Evolutionary conservation across 2,113 vertebrate genomes (phyloP).

Genomic region (Columba livia): DNA sequence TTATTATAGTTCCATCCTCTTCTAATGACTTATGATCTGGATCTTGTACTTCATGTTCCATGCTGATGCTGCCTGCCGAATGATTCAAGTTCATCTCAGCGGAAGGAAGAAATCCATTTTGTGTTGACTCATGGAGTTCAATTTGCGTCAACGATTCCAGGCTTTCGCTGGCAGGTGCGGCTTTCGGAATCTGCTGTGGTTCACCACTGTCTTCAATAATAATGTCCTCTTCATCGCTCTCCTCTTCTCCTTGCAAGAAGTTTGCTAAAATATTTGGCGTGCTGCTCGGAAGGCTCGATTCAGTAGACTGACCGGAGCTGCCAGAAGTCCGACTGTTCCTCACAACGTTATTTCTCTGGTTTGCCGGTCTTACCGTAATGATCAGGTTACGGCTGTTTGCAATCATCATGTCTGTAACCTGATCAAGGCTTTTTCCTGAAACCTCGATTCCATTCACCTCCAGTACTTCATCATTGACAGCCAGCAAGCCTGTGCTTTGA

Average conservation of each 20-base stretch:
- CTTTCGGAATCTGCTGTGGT: slow-evolving; percentile 76
- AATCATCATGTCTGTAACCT: slow-evolving; percentile 99
- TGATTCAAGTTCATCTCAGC: slow-evolving; percentile 70
- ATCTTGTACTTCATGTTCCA: slow-evolving; percentile 67
- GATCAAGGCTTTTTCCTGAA: slow-evolving; percentile 93
- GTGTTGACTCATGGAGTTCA: slow-evolving; percentile 82
- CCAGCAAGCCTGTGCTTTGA: slow-evolving; percentile 93
- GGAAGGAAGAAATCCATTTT: slow-evolving; percentile 83
- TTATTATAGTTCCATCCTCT: slow-evolving; percentile 96
- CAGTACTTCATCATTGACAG: slow-evolving; percentile 95
- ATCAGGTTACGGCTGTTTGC: slow-evolving; percentile 98
- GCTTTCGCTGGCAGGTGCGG: slow-evolving; percentile 70
- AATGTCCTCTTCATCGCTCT: slow-evolving; percentile 93
- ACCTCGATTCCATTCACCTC: slow-evolving; percentile 98
- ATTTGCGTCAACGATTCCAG: slow-evolving; percentile 81
- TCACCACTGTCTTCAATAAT: slow-evolving; percentile 85
- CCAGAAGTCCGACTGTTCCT: slow-evolving; percentile 88
- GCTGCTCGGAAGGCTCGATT: slow-evolving; percentile 85
- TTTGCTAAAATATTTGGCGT: slow-evolving; percentile 79
- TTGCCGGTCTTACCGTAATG: slow-evolving; percentile 94
- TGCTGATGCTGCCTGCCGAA: slow-evolving; percentile 42
- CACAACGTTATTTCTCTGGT: slow-evolving; percentile 94
- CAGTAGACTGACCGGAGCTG: slow-evolving; percentile 92
- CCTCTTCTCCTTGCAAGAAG: slow-evolving; percentile 84
- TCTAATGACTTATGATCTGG: slow-evolving; percentile 79